Base-by-base conservation (phyloP, 2,888 invertebrate species). In the Sinotaia quadrata region DNA sequence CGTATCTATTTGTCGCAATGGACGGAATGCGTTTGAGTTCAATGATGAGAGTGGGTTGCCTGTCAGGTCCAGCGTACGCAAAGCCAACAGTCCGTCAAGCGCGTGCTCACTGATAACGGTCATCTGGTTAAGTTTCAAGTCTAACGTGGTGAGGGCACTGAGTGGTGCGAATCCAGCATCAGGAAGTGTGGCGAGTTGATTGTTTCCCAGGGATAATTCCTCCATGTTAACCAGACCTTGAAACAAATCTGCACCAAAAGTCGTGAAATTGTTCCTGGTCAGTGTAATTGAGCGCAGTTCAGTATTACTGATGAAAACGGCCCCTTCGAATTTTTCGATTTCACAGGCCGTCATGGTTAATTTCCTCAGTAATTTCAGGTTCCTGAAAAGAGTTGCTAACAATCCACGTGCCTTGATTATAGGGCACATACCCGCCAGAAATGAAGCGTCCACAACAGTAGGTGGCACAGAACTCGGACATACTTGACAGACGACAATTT, bases 41-140 rank as follows among this genome's bases (percentile, higher is more conserved):
- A 81, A 68, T 1, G 57, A 18, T 1, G 44, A 54, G n/a, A 81
- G 73, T 2, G 66, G 37, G 63, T 82, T 82, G 10, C 51, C 70
- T 12, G 73, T 73, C 8, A 82, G 69, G 34, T 71, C 68, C 18
- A 69, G 24, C 10, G 47, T 68, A 29, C 66, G 33, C 12, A 78
- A 58, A 21, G 52, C 67, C 7, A 5, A n/a, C 21, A 80, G 73
- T 3, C 76, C 78, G 27, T 61, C 54, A 54, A 80, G 75, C 37
- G 52, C 70, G 31, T 68, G 49, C 15, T 34, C 44, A 4, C 60
- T 41, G 12, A 75, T 31, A 8, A 7, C n/a, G 41, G 66, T 34
- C 21, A 75, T 29, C n/a, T 44, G 34, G 47, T 80, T 80, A 21
- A 65, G 54, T 8, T 68, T 69, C 18, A 80, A 44, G 31, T 77